Base-by-base conservation (phyloP, 2,888 invertebrate species). In the Proisotoma minuta region DNA sequence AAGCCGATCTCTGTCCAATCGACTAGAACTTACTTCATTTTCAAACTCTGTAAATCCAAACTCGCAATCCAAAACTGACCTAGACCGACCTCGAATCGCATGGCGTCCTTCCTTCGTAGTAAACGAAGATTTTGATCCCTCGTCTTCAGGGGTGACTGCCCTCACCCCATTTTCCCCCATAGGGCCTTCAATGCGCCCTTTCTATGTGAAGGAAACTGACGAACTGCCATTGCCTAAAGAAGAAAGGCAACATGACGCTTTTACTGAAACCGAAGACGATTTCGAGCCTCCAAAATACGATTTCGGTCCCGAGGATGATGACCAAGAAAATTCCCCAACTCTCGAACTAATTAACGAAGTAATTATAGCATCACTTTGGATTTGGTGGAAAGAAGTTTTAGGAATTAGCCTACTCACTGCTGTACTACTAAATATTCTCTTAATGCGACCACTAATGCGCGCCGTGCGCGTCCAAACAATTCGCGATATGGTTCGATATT, bases 371-470 rank as follows among this genome's bases (percentile, higher is more conserved):
- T 87, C 88, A 0, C 78, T 91, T 0, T 89, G 88, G 87, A 85
- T 85, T 77, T 90, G 88, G 86, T 91, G 87, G 87, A 89, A 87
- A 78, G 90, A 91, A 78, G 87, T 92, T 4, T 76, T 87, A 2
- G 82, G 87, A 1, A 88, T 91, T 53, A 87, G 88, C 2, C 77
- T 91, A 39, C 83, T 87, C 4, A 85, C 87, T 0, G 88, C 89
- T 8, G 62, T 72, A 10, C 23, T 73, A 8, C 49, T 73, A 2
- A 73, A 73, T 43, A 52, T 71, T 10, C 59, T 73, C 15, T 40
- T 73, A 0, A 68, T 73, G 70, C 60, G 70, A 26, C 73, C 73
- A 0, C 34, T 73, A 4, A 63, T 71, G 47, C 60, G 71, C n/a
- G 63, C 68, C 4, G 70, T 72, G 0, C 52, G 72, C 20, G 56